Percentiles rank a stretch among this genome's conserved stretches.
Evolutionary conservation across 2,113 vertebrate species (phyloP).

Genomic region (Stegastes partitus): DNA sequence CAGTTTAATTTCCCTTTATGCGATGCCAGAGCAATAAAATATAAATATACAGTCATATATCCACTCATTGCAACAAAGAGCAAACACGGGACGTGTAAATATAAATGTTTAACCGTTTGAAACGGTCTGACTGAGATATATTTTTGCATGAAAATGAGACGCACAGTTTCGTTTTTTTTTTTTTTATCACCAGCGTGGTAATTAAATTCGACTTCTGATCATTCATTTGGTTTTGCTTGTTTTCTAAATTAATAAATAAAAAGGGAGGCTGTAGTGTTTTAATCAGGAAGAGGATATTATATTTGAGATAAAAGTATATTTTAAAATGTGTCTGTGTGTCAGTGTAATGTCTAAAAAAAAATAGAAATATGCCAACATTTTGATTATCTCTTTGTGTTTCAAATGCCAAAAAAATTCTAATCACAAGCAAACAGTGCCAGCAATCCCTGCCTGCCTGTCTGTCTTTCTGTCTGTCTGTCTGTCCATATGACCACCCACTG

Average conservation of each 20-base stretch:
- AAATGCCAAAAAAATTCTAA: slow-evolving; percentile 31
- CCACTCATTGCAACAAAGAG: slow-evolving; percentile 2
- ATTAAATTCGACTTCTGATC: not conserved
- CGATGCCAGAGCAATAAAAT: slow-evolving; percentile 55
- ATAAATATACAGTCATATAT: slow-evolving; percentile 41
- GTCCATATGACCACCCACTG: slow-evolving; percentile 76
- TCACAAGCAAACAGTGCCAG: slow-evolving; percentile 31
- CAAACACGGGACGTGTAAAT: slow-evolving; percentile 52
- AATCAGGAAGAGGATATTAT: not conserved
- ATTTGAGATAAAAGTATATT: no score
- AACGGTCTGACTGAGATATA: not conserved
- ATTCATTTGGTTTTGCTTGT: not conserved
- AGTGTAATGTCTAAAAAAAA: not conserved
- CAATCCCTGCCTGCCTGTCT: slow-evolving; percentile 29
- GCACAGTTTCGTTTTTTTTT: not conserved
- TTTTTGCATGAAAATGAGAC: no score
- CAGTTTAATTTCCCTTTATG: slow-evolving; percentile 62
- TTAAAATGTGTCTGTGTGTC: not conserved
- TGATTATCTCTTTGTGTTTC: not conserved
- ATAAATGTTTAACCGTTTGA: slow-evolving; percentile 27
- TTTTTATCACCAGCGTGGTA: not conserved
- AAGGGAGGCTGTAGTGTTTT: not conserved
- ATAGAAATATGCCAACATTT: not conserved
- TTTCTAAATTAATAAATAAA: not conserved
- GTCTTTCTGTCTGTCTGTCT: slow-evolving; percentile 36